Conservation (phyloP, 2,113 vertebrate genomes). For the Ictalurus punctatus region DNA sequence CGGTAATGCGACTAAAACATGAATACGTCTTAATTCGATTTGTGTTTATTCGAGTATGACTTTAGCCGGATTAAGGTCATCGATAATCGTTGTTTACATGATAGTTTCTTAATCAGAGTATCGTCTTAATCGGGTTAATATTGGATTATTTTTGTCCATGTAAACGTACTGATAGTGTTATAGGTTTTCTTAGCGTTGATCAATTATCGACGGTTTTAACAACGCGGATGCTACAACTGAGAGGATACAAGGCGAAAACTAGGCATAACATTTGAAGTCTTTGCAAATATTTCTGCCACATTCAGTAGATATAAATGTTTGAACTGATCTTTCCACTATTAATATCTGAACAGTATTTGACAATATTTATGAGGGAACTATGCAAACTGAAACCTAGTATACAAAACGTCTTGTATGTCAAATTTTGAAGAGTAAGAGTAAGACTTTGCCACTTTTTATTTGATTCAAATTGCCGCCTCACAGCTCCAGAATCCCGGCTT, state of each 20-base stretch:
- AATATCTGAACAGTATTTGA: not conserved
- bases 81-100: too few relatives aligned
- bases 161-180: not conserved
- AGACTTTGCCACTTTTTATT: not conserved
- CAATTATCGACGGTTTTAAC: not conserved
- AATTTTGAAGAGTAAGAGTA: not conserved
- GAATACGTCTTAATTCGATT: too few relatives aligned
- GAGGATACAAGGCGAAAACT: not conserved
- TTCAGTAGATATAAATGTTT: not conserved
- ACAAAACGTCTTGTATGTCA: not conserved
- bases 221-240: not conserved
- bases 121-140: too few relatives aligned
- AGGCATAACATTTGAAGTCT: not conserved
- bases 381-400: not conserved
- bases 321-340: not conserved
- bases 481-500: not conserved
- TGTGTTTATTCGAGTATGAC: too few relatives aligned
- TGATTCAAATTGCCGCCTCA: not conserved
- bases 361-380: not conserved
- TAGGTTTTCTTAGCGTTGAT: not conserved
- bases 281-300: not conserved
- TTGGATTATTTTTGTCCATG: too few relatives aligned
- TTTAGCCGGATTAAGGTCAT: too few relatives aligned
- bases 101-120: too few relatives aligned
- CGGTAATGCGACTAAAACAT: too few relatives aligned